Evolutionary conservation across 2,113 vertebrate species (phyloP).

Genomic region (Nothobranchius furzeri): DNA sequence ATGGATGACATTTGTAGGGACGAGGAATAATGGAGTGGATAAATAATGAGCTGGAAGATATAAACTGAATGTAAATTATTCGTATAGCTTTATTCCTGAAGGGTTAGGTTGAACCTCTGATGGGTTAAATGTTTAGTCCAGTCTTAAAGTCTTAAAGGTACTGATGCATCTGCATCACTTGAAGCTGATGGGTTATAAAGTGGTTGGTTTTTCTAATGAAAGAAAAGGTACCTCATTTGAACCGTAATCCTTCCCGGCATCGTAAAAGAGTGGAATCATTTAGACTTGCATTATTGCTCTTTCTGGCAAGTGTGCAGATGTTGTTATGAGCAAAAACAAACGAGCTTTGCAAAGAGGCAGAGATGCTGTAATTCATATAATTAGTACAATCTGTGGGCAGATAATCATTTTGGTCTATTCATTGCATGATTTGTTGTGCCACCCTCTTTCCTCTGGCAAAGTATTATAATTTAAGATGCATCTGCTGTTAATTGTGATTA

Average conservation of each 20-base stretch:
- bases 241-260: conserved; percentile 35
- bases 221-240: not conserved
- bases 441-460: conserved; percentile 70
- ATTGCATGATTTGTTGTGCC: conserved; percentile 73
- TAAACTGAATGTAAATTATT: too few relatives aligned
- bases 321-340: conserved; percentile 67
- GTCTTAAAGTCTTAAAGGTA: not conserved
- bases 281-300: conserved; percentile 42
- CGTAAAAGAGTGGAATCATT: conserved; percentile 56
- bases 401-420: conserved; percentile 76
- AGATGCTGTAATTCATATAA: conserved; percentile 78
- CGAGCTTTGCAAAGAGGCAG: conserved; percentile 54
- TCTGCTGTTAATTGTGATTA: conserved; percentile 82
- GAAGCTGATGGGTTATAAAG: not conserved
- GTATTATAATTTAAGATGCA: conserved; percentile 74
- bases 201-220: conserved; percentile 9
- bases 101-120: too few relatives aligned
- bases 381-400: conserved; percentile 73
- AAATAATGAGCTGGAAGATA: too few relatives aligned
- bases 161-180: not conserved
- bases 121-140: too few relatives aligned
- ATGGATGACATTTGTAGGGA: too few relatives aligned
- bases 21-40: too few relatives aligned
- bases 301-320: conserved; percentile 54
- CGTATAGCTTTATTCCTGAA: too few relatives aligned